Evolutionary conservation across 2,888 invertebrate genomes (phyloP).

Genomic region (Panopea generosa): DNA sequence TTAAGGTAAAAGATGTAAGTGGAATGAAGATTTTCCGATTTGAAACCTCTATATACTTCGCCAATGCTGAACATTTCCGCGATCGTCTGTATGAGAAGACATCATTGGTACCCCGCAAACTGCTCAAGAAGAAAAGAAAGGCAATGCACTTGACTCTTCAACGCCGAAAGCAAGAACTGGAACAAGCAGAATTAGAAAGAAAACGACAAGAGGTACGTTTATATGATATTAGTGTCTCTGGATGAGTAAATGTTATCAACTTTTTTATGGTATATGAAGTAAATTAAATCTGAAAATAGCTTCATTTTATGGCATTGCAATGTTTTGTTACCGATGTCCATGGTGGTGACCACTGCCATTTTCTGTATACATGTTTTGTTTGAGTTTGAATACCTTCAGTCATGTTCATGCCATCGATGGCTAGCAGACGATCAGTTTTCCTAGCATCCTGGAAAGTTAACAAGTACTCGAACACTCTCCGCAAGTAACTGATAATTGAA

Average conservation of each 20-base stretch:
- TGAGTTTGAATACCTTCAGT: no score
- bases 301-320: no score
- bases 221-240: not conserved
- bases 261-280: no score
- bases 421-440: no score
- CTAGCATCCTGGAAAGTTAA: no score
- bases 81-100: conserved; percentile 81
- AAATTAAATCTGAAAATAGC: no score
- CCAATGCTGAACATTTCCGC: conserved; percentile 85
- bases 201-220: conserved; percentile 38
- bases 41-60: conserved; percentile 86
- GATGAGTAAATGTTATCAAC: not conserved
- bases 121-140: conserved; percentile 69
- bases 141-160: conserved; percentile 64
- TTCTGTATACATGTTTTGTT: no score
- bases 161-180: conserved; percentile 63
- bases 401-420: no score
- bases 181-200: conserved; percentile 58
- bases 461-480: no score
- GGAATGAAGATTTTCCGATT: conserved; percentile 86
- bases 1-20: conserved; percentile 80
- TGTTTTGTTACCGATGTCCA: conserved; percentile 1
- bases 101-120: conserved; percentile 75
- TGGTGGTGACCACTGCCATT: no score
- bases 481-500: no score